Percentiles rank a stretch among this genome's conserved stretches.
Evolutionary conservation across 2,888 invertebrate species (phyloP).

Genomic region (Octonoba sinensis): DNA sequence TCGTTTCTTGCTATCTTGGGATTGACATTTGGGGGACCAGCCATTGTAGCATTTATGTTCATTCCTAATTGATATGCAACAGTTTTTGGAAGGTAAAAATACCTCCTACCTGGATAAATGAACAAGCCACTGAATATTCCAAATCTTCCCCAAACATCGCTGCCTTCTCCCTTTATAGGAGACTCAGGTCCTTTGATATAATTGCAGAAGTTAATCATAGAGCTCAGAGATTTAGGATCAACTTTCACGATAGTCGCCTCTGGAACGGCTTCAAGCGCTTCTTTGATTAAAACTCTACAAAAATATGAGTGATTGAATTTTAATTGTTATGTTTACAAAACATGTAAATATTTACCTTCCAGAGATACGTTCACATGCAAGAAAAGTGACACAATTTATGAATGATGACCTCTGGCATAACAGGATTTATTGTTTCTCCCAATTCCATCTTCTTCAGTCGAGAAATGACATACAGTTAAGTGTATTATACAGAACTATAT

Average conservation of each 20-base stretch:
- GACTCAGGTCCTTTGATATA: conserved; percentile 20
- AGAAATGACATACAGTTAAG: too few species aligned
- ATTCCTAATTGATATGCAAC: neutral
- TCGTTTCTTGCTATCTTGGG: too few species aligned
- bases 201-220: conserved; percentile 13
- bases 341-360: conserved; percentile 10
- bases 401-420: too few species aligned
- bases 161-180: neutral
- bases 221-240: neutral
- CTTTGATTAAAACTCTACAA: neutral
- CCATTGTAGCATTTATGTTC: too few species aligned
- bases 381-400: too few species aligned
- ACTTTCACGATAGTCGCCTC: conserved; percentile 2
- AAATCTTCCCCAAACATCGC: conserved; percentile 6
- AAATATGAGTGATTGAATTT: neutral
- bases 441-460: too few species aligned
- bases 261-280: conserved; percentile 6
- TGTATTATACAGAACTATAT: too few species aligned
- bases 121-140: conserved; percentile 29
- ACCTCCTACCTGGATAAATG: conserved; percentile 52
- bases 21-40: too few species aligned
- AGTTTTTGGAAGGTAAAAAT: neutral
- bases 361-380: too few species aligned
- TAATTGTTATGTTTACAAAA: neutral
- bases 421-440: too few species aligned